Evolutionary conservation across 2,113 vertebrate species (phyloP).

Genomic region (Sinosuthora webbiana): DNA sequence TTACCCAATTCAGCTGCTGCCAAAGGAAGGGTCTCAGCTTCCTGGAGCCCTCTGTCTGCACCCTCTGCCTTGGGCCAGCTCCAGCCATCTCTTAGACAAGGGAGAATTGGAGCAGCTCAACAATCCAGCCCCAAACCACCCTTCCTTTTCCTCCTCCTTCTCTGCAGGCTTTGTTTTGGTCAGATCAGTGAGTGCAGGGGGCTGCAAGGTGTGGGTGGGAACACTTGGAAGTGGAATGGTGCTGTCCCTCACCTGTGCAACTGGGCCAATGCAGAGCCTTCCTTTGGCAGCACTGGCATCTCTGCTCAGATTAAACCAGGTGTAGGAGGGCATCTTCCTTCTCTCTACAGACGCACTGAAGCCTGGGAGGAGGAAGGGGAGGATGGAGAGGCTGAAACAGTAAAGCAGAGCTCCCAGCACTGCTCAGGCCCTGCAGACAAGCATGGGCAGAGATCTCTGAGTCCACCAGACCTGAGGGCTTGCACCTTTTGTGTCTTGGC

Average conservation of each 20-base stretch:
- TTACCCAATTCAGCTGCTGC: not conserved
- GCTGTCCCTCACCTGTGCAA: not conserved
- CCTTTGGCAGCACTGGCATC: not conserved
- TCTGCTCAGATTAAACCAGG: not conserved
- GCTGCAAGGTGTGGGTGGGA: not conserved
- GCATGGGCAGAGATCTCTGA: not conserved
- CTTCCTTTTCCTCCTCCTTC: not conserved
- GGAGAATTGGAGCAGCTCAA: not conserved
- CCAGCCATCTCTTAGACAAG: not conserved
- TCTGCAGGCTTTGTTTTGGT: not conserved
- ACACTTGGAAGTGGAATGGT: not conserved
- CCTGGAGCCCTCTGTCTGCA: not conserved
- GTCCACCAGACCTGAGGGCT: not conserved
- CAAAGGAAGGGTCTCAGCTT: not conserved
- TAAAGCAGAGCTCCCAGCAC: not conserved
- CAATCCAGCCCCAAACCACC: not conserved
- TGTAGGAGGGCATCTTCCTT: not conserved
- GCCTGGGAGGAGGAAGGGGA: not conserved
- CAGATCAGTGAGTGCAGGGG: not conserved
- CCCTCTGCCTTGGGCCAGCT: not conserved
- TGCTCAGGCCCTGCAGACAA: not conserved
- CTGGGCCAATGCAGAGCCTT: not conserved
- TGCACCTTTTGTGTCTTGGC: not conserved
- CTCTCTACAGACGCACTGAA: not conserved
- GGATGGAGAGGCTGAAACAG: not conserved